phyloP scores from a whole-genome alignment of 2,113 vertebrate genomes.

The Telmatochromis sp. region DNA sequence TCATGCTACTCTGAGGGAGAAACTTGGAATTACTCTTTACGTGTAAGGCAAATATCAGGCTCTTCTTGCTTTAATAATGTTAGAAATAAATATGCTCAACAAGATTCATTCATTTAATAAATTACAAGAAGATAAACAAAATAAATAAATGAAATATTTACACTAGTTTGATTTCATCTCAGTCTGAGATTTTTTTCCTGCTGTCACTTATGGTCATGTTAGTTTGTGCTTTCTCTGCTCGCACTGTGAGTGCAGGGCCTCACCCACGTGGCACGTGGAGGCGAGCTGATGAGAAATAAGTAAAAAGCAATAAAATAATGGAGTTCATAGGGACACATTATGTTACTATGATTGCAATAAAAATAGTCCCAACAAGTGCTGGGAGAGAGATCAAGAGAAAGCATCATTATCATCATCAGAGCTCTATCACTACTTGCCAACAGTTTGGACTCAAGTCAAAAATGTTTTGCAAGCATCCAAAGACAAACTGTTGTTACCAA shows the following conservation, averaged over 20 bases:
- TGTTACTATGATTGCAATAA: neutral
- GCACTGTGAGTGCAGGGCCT: neutral
- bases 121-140: neutral
- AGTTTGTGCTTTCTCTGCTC: neutral
- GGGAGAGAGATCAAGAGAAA: neutral
- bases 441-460: neutral
- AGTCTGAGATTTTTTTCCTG: neutral
- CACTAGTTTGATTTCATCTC: neutral
- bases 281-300: neutral
- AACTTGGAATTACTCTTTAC: neutral
- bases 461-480: neutral
- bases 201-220: neutral
- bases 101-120: neutral
- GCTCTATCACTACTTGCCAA: neutral
- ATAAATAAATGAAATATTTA: neutral
- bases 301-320: neutral
- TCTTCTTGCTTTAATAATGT: neutral
- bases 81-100: neutral
- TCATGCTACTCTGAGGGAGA: neutral
- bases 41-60: neutral
- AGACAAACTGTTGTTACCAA: neutral
- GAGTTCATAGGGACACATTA: neutral
- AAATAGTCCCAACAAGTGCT: neutral
- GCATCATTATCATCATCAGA: neutral
- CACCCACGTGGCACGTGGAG: neutral